Percentiles rank a stretch among this genome's conserved stretches.
These are phyloP conservation scores for Mionectes macconnelli DNA, from an alignment of 2,113 vertebrate species.

Conservation along the genomic window DNA sequence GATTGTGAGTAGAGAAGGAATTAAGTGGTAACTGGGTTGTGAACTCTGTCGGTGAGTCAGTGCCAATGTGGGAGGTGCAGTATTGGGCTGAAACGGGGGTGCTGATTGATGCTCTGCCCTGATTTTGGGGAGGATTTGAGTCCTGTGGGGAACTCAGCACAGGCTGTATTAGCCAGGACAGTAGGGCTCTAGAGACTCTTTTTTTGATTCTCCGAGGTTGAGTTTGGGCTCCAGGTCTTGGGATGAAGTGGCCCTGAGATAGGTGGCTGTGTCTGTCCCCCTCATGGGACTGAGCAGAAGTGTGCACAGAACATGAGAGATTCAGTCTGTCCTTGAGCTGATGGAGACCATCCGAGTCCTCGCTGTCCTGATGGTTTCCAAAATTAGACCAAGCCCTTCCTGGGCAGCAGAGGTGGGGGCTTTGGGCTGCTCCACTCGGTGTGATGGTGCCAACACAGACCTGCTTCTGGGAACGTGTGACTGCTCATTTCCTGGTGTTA, in stretches of 20 bases:
- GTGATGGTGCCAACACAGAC: not conserved
- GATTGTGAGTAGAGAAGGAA: not conserved
- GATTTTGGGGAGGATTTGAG: not conserved
- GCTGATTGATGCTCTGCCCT: not conserved
- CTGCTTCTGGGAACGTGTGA: rapidly evolving
- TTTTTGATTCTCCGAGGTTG: rapidly evolving
- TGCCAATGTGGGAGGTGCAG: not conserved
- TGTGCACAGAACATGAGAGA: rapidly evolving
- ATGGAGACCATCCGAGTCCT: not conserved
- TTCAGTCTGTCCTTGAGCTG: not conserved
- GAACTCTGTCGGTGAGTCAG: not conserved
- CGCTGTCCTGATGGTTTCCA: not conserved
- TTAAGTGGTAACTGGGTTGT: not conserved
- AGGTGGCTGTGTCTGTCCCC: not conserved
- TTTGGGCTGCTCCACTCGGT: not conserved
- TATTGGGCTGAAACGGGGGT: not conserved
- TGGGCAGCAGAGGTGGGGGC: not conserved
- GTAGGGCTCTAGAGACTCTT: not conserved
- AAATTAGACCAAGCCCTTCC: not conserved
- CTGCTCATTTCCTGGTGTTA: not conserved
- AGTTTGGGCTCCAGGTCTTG: not conserved
- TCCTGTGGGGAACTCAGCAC: rapidly evolving
- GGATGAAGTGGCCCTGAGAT: not conserved
- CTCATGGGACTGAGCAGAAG: rapidly evolving
- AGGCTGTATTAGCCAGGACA: not conserved